Base-by-base conservation (phyloP, 2,888 invertebrate genomes). In the Hofmannophila pseudospretella region DNA sequence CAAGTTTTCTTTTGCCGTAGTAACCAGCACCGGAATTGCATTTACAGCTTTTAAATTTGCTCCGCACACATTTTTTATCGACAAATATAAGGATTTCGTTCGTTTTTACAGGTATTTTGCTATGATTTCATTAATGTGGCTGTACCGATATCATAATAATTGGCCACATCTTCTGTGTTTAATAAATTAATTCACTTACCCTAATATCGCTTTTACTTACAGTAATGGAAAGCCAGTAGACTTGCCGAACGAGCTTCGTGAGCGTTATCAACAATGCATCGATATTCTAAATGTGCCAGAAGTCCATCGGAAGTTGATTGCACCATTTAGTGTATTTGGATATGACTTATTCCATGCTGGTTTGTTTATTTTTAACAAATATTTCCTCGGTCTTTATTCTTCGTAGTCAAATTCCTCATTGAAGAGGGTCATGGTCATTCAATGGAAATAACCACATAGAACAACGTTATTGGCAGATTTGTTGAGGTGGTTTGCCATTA, bases 341-440 rank as follows among this genome's bases (percentile, higher is more conserved):
- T 92, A 92, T 70, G 92, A 96, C 64, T 61, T 93, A 20, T 90
- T 91, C 59, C 89, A 90, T 73, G 90, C 91, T 27, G 96, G 95
- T 64, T 75, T 81, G 54, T 49, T 3, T 25, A n/a, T 4, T n/a
- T 2, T 20, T 20, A 20, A 20, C 2, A n/a, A n/a, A n/a, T n/a
- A n/a, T n/a, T n/a, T n/a, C n/a, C n/a, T n/a, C n/a, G n/a, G n/a
- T n/a, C n/a, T n/a, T n/a, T n/a, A n/a, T n/a, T n/a, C n/a, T n/a
- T n/a, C n/a, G n/a, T n/a, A n/a, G n/a, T n/a, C n/a, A n/a, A n/a
- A n/a, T n/a, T n/a, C n/a, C n/a, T n/a, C n/a, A n/a, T n/a, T n/a
- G n/a, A n/a, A n/a, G n/a, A n/a, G n/a, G n/a, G n/a, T n/a, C n/a
- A n/a, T n/a, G n/a, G n/a, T n/a, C n/a, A n/a, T n/a, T n/a, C n/a